A percentile compares a stretch with the other conserved stretches of the same genome.
phyloP scores from a whole-genome alignment of 2,888 invertebrate genomes.

The Cerceris ruficornis region DNA sequence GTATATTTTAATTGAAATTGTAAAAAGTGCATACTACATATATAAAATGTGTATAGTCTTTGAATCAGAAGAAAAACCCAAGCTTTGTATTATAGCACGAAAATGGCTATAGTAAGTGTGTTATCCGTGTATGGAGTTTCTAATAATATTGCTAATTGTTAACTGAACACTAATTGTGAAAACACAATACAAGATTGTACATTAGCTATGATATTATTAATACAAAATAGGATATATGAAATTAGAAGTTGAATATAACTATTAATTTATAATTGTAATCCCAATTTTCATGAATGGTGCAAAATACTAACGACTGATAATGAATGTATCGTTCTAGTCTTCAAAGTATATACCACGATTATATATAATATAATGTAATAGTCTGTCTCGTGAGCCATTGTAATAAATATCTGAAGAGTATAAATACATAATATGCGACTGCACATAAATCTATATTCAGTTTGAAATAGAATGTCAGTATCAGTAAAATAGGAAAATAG shows the following conservation, averaged over 20 bases:
- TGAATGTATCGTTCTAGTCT: constrained; percentile 54
- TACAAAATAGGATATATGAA: not conserved
- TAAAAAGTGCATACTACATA: not conserved
- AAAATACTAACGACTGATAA: constrained; percentile 42
- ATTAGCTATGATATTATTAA: constrained; percentile 26
- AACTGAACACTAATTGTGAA: constrained; percentile 23
- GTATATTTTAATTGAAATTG: too few relatives aligned
- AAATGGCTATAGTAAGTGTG: constrained; percentile 23
- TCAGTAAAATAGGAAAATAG: constrained; percentile 16
- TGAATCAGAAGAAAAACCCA: constrained; percentile 1
- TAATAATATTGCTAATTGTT: constrained; percentile 21
- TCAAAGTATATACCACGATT: constrained; percentile 49
- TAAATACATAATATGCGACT: constrained; percentile 28
- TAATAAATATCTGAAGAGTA: constrained; percentile 17
- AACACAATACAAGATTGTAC: constrained; percentile 27
- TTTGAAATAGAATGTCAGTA: constrained; percentile 27
- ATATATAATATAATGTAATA: constrained; percentile 26
- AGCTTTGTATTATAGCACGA: not conserved
- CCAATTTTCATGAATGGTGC: constrained; percentile 30
- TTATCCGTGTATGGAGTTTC: constrained; percentile 23
- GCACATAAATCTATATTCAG: constrained; percentile 21
- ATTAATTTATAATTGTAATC: constrained; percentile 8
- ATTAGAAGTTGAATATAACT: constrained; percentile 1
- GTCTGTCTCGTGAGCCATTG: constrained; percentile 15
- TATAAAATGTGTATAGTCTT: not conserved